Evolutionary conservation across 23 tunicate species (phyloP).

Genomic region (Clavelina lepadiformis): DNA sequence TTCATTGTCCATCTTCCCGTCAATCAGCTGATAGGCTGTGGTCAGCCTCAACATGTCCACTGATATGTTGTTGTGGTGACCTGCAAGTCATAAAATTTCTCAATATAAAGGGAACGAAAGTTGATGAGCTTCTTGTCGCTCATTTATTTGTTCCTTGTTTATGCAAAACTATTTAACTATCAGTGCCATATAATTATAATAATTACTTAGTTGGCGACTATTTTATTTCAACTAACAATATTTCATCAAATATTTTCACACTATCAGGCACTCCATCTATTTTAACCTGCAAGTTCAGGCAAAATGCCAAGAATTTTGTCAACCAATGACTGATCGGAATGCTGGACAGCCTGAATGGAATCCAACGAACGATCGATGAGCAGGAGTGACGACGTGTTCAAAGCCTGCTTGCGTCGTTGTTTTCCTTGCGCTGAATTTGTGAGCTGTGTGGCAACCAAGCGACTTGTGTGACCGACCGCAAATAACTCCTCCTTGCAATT

Average conservation of each 20-base stretch:
- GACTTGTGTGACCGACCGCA: conserved; percentile 46
- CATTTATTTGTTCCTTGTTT: no score
- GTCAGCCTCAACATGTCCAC: conserved; percentile 44
- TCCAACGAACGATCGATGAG: conserved; percentile 44
- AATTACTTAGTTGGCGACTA: no score
- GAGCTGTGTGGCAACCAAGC: conserved; percentile 27
- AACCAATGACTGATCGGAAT: conserved; percentile 27
- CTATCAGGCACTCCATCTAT: no score
- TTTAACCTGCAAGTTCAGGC: conserved; percentile 38
- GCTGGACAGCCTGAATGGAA: conserved; percentile 5
- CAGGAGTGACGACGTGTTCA: conserved; percentile 14
- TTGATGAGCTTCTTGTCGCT: no score
- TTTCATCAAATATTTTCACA: no score
- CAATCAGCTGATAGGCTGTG: conserved; percentile 1
- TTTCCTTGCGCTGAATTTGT: conserved; percentile 29
- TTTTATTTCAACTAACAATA: no score
- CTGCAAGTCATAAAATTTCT: no score
- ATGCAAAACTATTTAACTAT: no score
- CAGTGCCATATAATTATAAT: no score
- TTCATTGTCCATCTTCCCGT: conserved; percentile 4
- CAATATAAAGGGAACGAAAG: no score
- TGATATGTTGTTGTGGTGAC: conserved; percentile 52
- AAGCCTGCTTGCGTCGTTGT: conserved; percentile 28
- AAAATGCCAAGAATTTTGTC: conserved; percentile 37
- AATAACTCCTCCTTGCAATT: conserved; percentile 60